Conservation (phyloP, 2,888 invertebrate species). For the Eristalinus sepulchralis region DNA sequence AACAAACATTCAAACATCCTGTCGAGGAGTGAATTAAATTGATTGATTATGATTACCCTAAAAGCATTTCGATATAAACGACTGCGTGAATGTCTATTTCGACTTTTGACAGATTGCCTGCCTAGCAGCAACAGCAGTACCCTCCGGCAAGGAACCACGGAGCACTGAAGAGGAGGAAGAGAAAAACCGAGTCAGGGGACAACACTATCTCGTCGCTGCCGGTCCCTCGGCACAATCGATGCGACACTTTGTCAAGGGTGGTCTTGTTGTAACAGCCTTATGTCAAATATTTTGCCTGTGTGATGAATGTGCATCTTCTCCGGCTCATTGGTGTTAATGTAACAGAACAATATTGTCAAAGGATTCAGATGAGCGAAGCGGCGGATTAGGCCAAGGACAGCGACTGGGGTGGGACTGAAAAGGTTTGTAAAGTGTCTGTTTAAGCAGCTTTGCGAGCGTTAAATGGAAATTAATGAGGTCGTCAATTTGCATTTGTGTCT, state of each 20-base stretch:
- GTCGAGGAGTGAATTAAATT: constrained; percentile 73
- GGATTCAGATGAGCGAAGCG: constrained; percentile 24
- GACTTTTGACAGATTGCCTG: constrained; percentile 76
- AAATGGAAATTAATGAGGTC: constrained; percentile 62
- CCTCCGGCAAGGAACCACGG: constrained; percentile 4
- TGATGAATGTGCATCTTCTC: constrained; percentile 66
- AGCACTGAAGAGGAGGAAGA: constrained; percentile 15
- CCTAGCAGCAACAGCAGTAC: constrained; percentile 20
- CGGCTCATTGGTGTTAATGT: constrained; percentile 75
- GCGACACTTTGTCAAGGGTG: constrained; percentile 54
- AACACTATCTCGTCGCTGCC: constrained; percentile 15
- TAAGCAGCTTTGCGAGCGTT: constrained; percentile 1
- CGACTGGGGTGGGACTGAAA: neutral
- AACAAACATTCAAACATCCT: neutral
- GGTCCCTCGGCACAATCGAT: constrained; percentile 29
- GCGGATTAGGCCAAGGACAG: constrained; percentile 34
- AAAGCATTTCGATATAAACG: constrained; percentile 67
- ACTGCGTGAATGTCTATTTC: constrained; percentile 65
- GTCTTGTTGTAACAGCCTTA: constrained; percentile 24
- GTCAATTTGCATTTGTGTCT: constrained; percentile 42
- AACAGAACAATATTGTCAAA: constrained; percentile 64
- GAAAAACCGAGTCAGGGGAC: constrained; percentile 17
- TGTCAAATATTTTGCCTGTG: constrained; percentile 59
- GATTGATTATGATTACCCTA: constrained; percentile 77
- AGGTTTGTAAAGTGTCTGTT: constrained; percentile 18